Evolutionary conservation across 2,113 vertebrate species (phyloP), one percentile per base, ranked within the genome.

Genomic region (Gallinago media): DNA sequence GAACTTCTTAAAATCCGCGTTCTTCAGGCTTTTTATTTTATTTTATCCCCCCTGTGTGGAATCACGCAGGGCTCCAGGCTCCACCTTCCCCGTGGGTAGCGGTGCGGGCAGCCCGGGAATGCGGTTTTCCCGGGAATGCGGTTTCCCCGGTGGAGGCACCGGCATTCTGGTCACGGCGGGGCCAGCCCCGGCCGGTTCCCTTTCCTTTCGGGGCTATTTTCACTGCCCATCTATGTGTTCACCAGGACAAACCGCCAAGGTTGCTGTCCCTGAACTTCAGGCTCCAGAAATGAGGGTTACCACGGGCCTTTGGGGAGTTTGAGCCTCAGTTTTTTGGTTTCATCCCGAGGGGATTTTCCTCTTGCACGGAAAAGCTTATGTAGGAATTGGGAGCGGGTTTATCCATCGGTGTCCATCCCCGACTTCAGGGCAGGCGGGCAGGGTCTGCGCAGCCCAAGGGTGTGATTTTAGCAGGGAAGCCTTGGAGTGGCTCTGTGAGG

Each of bases 141-240:
- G 61, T 86, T 86, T 11, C 55, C 55, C 34, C 10, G n/a, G 42
- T 12, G 54, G 32, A 0, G 47, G 47, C 77, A 34, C 67, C 2
- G 12, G 61, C 7, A 56, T 88, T 49, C 76, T 13, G 58, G 31
- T 62, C 92, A 75, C 92, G 78, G 83, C 83, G 38, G 26, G 25
- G 61, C 61, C 36, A 40, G 27, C 61, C 61, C 61, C 3, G 61
- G 26, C 34, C 36, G 15, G 17, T 11, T 42, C 6, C 34, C 9
- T 20, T 31, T 8, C n/a, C 22, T 25, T 13, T 58, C 8, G 27
- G 62, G 26, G 12, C 31, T 46, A 3, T 5, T 54, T 23, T 50
- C 58, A 0, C 14, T 8, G 13, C 6, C 16, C 4, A n/a, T 19
- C 44, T 25, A 0, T 11, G 26, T 11, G 2, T 31, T 3, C 9